phyloP scores from a whole-genome alignment of 2,888 invertebrate genomes.

The Drosophila kuntzei region DNA sequence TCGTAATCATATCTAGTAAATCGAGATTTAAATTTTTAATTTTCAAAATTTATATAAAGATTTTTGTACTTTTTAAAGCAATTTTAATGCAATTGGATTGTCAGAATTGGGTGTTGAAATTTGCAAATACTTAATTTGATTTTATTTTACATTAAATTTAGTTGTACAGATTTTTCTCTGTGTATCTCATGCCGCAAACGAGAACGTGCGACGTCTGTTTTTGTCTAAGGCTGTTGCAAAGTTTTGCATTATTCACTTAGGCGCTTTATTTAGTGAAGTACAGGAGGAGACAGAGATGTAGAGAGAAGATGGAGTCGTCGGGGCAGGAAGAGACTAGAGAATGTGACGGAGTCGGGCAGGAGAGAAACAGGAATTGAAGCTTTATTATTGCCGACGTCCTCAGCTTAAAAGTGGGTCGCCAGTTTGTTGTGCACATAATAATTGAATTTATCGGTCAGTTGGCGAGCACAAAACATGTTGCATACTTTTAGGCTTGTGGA shows the following conservation, averaged over 20 bases:
- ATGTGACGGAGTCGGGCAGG: not conserved
- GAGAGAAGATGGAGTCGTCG: not conserved
- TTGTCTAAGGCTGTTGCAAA: conserved; percentile 61
- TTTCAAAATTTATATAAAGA: no score
- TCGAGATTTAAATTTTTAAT: no score
- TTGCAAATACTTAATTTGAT: not conserved
- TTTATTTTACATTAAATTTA: not conserved
- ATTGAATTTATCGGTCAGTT: conserved; percentile 75
- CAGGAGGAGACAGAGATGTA: conserved; percentile 32
- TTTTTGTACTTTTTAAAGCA: no score
- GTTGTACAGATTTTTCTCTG: not conserved
- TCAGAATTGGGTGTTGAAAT: not conserved
- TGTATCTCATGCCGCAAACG: not conserved
- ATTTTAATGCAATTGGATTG: not conserved
- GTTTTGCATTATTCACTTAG: conserved; percentile 81
- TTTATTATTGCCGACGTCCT: conserved; percentile 75
- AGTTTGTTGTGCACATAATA: conserved; percentile 66
- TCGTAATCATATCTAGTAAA: no score
- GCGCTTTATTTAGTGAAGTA: conserved; percentile 76
- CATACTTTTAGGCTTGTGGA: conserved; percentile 30
- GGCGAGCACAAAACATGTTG: conserved; percentile 62
- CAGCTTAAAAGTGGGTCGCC: conserved; percentile 9
- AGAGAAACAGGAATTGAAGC: conserved; percentile 39
- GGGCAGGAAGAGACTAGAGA: not conserved
- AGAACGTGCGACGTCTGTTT: not conserved